Evolutionary conservation across 1,140 invertebrate genomes (phyloP).

Genomic region (Halesus radiatus): DNA sequence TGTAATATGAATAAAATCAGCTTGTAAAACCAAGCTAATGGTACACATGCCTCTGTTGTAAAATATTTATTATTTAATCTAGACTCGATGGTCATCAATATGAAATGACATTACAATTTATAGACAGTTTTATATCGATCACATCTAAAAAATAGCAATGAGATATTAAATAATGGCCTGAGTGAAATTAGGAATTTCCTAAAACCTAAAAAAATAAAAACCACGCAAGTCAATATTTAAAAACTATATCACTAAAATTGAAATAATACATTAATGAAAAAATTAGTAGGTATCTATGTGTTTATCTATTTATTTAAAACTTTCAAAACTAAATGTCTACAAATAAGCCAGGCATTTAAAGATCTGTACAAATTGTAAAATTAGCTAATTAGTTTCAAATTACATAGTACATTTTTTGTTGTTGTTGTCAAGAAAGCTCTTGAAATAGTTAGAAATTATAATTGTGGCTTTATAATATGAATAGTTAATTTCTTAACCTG

Average conservation of each 20-base stretch:
- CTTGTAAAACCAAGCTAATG: conserved; percentile 56
- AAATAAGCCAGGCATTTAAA: neutral
- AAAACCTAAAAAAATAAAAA: neutral
- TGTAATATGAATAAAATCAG: conserved; percentile 20
- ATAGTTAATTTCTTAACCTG: too few relatives aligned
- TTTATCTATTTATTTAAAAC: too few relatives aligned
- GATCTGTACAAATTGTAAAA: neutral
- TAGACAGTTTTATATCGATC: neutral
- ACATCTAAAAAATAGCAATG: neutral
- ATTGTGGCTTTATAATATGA: neutral
- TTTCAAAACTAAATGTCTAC: too few relatives aligned
- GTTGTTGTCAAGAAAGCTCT: neutral
- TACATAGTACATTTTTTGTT: neutral
- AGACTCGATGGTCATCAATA: neutral
- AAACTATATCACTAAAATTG: neutral
- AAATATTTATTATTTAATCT: neutral
- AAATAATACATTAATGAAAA: too few relatives aligned
- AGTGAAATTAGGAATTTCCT: neutral
- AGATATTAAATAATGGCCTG: neutral
- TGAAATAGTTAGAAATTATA: neutral
- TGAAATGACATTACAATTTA: neutral
- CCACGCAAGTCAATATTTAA: neutral
- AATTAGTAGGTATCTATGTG: too few relatives aligned
- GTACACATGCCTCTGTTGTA: neutral
- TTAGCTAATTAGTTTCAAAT: neutral